Evolutionary conservation across 2,888 invertebrate species (phyloP).

Genomic region (Oxycera nigricornis): DNA sequence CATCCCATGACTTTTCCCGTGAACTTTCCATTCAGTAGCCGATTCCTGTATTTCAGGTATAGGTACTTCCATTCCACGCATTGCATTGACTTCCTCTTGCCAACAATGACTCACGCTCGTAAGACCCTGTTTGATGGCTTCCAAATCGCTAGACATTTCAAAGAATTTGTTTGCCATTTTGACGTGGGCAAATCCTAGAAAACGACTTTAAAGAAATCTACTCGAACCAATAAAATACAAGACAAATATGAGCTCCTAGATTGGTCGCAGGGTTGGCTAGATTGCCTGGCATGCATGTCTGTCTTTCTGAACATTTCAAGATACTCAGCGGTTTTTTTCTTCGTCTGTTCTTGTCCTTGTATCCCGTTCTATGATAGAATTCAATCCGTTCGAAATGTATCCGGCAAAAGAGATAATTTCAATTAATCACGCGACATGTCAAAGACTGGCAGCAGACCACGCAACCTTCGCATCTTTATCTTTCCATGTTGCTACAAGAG

Average conservation of each 20-base stretch:
- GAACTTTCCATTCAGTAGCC: too few relatives aligned
- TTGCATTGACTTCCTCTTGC: not conserved
- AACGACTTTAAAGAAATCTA: not conserved
- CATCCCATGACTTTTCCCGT: too few relatives aligned
- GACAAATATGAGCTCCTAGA: too few relatives aligned
- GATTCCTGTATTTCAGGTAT: not conserved
- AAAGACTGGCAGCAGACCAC: constrained; percentile 45
- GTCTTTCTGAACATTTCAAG: too few relatives aligned
- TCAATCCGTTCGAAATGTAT: not conserved
- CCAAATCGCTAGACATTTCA: not conserved
- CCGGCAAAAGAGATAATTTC: constrained; percentile 13
- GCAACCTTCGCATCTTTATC: constrained; percentile 27
- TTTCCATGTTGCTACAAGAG: not conserved
- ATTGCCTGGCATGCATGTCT: too few relatives aligned
- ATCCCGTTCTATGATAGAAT: not conserved
- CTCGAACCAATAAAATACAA: not conserved
- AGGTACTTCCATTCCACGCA: not conserved
- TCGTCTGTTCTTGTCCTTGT: not conserved
- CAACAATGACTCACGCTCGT: not conserved
- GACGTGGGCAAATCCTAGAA: not conserved
- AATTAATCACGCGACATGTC: constrained; percentile 43
- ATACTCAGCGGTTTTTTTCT: not conserved
- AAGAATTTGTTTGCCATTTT: not conserved
- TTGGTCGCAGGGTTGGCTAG: too few relatives aligned
- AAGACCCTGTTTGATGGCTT: not conserved